A percentile compares a stretch with the other conserved stretches of the same genome.
Conservation (phyloP, 2,888 invertebrate genomes). For the Mycalesis mineus region DNA sequence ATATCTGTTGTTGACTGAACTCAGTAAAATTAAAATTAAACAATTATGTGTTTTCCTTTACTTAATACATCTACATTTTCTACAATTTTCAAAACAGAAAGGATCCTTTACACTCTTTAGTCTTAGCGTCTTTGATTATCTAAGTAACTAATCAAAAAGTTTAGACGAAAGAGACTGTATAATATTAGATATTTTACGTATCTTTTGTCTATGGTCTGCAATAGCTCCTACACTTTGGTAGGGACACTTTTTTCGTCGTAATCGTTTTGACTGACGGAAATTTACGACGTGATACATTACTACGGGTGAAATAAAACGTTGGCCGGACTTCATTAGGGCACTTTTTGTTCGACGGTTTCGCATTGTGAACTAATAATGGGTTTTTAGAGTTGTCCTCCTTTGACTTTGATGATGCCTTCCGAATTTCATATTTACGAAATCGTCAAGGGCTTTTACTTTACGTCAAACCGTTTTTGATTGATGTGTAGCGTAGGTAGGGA, state of each 20-base stretch:
- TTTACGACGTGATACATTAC: conserved; percentile 74
- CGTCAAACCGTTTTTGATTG: conserved; percentile 5
- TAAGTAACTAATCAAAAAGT: too few relatives aligned
- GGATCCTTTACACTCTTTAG: too few relatives aligned
- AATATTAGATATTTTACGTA: too few relatives aligned
- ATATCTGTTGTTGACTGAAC: too few relatives aligned
- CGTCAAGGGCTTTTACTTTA: conserved; percentile 5
- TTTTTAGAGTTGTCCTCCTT: conserved; percentile 39
- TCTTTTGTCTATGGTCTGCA: conserved; percentile 4
- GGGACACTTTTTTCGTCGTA: conserved; percentile 54
- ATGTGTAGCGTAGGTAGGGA: not conserved
- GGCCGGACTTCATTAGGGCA: conserved; percentile 66
- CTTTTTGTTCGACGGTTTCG: conserved; percentile 54
- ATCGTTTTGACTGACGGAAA: conserved; percentile 74
- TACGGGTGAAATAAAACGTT: conserved; percentile 63
- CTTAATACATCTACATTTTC: too few relatives aligned
- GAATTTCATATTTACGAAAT: conserved; percentile 38
- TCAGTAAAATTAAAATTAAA: too few relatives aligned
- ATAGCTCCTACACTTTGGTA: conserved; percentile 30
- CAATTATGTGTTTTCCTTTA: too few relatives aligned
- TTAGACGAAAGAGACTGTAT: too few relatives aligned
- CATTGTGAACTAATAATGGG: conserved; percentile 58
- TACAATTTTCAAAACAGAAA: too few relatives aligned
- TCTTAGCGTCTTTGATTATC: too few relatives aligned
- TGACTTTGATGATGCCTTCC: conserved; percentile 58